Base-by-base conservation (phyloP, 2,113 vertebrate genomes). In the Rattus rattus region DNA sequence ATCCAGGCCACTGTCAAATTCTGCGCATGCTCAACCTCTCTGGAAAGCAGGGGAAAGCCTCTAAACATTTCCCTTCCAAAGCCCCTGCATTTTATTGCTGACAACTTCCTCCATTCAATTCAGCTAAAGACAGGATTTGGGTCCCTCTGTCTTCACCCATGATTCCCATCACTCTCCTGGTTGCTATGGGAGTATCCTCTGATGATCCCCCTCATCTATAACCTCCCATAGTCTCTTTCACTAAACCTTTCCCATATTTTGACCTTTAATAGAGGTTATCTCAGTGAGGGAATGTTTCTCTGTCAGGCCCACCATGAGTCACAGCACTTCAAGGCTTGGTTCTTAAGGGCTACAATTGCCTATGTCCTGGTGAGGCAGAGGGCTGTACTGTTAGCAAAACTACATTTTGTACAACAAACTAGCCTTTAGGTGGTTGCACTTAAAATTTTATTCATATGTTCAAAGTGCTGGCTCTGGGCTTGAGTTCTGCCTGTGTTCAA, bases 151-250 rank as follows among this genome's bases (percentile, higher is more conserved):
- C 1, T 5, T 33, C 59, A 11, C 5, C 3, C 24, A 30, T 30
- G 14, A 28, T 39, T 19, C 86, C 26, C 83, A 10, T 1, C 0
- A 4, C 36, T 28, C 6, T 33, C 1, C 16, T 4, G 65, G 19
- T 10, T 11, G 3, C 5, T 20, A 2, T n/a, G 43, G 28, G 59
- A 20, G 17, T 33, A 1, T 2, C 0, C 0, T 28, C 56, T 43
- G 24, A 17, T 16, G 24, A 28, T 4, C n/a, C 59, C 3, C 63
- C 4, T 1, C 52, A 1, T n/a, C 63, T 20, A 6, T 4, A 43
- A 81, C 43, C 24, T 77, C 13, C 11, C 11, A 11, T 1, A 11
- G 36, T 14, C 88, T 61, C 86, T 65, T 47, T 92, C 16, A 36
- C 43, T 30, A n/a, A 47, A 4, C 11, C 49, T 16, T 26, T 13